Evolutionary conservation across 2,888 invertebrate genomes (phyloP).

Genomic region (Colletes collaris): DNA sequence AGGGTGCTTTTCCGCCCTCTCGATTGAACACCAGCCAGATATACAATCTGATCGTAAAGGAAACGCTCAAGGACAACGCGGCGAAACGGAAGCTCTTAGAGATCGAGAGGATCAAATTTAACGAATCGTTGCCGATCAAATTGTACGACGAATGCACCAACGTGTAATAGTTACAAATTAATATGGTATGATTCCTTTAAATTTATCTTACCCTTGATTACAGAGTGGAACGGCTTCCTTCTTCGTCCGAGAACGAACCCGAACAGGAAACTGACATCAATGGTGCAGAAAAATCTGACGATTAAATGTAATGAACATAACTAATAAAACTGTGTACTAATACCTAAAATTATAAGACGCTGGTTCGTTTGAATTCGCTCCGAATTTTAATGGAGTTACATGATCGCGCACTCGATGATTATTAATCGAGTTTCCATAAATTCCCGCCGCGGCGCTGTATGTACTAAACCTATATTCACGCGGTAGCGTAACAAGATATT

Average conservation of each 20-base stretch:
- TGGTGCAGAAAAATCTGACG: background rate
- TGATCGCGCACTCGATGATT: too few relatives aligned
- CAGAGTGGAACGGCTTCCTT: slow-evolving; percentile 22
- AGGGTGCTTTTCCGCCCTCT: background rate
- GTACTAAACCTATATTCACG: too few relatives aligned
- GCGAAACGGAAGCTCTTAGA: slow-evolving; percentile 22
- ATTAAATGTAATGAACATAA: background rate
- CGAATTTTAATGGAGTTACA: too few relatives aligned
- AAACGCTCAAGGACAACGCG: slow-evolving; percentile 32
- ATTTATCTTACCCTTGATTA: background rate
- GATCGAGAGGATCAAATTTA: background rate
- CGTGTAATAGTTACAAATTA: background rate
- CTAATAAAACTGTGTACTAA: too few relatives aligned
- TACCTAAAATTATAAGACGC: too few relatives aligned
- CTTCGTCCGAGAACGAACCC: slow-evolving; percentile 19
- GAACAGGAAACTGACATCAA: background rate
- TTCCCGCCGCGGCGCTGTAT: too few relatives aligned
- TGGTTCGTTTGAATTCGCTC: too few relatives aligned
- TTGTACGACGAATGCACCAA: slow-evolving; percentile 7
- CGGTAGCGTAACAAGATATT: too few relatives aligned
- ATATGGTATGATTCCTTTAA: background rate
- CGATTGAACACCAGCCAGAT: slow-evolving; percentile 33
- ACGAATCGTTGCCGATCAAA: background rate
- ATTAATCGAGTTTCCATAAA: too few relatives aligned
- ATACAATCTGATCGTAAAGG: slow-evolving; percentile 37